Base-by-base conservation (phyloP, 2,113 vertebrate genomes). In the Xenopus laevis region DNA sequence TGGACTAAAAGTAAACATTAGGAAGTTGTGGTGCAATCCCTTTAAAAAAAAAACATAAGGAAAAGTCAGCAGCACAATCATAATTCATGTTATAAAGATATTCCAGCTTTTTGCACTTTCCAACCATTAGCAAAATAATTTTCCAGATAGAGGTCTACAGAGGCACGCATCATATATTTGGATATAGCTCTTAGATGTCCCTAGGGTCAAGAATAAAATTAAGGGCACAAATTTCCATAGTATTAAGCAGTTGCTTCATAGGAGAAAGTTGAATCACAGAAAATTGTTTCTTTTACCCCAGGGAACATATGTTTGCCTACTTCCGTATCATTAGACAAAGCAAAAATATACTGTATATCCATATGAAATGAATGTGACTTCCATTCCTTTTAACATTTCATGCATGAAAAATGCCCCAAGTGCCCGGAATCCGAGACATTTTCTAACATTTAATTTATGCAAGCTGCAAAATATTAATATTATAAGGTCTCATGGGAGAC, bases 41-140 rank as follows among this genome's bases (percentile, higher is more conserved):
- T 10, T 50, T 50, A 13, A 10, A 50, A 27, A 27, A 27, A 27
- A 27, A 27, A 27, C 23, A 16, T 12, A 1, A 16, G 12, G 15
- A 13, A 50, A 47, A 50, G 0, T 50, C 47, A 50, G 15, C 11
- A 50, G 15, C 47, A 50, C 46, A 72, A 9, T 15, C 71, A 72
- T 72, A 45, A 72, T 27, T 72, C 71, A 72, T 64, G 20, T 15
- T 64, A 60, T 21, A 21, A 40, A 17, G 13, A 17, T 63, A 33
- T 15, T 52, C 11, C 45, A 71, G 62, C 71, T 72, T 72, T 71
- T 63, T 64, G 71, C 71, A 64, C 62, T 72, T 50, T 63, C 3
- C 4, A 52, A 53, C 71, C 71, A 72, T 72, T 72, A 72, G 71
- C 71, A 55, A 15, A 72, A 64, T 45, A 60, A 72, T 60, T 72